Conservation (phyloP, 2,888 invertebrate species). For the Drosophila sordidula region DNA sequence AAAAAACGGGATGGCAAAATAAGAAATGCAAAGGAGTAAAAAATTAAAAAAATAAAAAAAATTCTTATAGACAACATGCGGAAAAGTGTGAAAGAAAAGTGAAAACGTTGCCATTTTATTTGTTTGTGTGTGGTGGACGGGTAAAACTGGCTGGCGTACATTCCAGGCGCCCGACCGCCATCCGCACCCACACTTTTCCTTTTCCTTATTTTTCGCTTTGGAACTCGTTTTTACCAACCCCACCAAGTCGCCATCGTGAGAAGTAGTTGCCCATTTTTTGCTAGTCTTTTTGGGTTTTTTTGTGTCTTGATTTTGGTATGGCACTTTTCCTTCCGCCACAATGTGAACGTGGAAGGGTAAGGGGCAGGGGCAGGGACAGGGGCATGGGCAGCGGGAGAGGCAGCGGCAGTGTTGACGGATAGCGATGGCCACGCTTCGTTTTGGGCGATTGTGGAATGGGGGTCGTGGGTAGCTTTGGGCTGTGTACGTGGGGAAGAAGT, state of each 20-base stretch:
- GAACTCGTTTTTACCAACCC: slow-evolving; percentile 7
- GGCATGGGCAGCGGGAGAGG: slow-evolving; percentile 17
- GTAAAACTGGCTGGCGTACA: slow-evolving; percentile 12
- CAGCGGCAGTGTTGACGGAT: slow-evolving; percentile 46
- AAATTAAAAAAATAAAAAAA: slow-evolving; percentile 19
- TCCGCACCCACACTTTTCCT: not conserved
- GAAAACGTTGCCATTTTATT: slow-evolving; percentile 55
- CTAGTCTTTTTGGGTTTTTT: slow-evolving; percentile 38
- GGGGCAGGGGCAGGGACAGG: too few relatives aligned
- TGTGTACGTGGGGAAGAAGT: not conserved
- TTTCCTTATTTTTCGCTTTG: slow-evolving; percentile 1
- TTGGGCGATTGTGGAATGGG: slow-evolving; percentile 7
- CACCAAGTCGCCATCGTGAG: slow-evolving; percentile 27
- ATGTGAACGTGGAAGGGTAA: not conserved
- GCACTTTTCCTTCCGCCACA: slow-evolving; percentile 67
- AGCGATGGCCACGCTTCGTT: slow-evolving; percentile 51
- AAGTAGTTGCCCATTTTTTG: slow-evolving; percentile 63
- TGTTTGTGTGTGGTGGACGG: slow-evolving; percentile 5
- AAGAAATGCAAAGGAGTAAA: slow-evolving; percentile 8
- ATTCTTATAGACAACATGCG: slow-evolving; percentile 25
- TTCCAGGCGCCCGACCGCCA: slow-evolving; percentile 3
- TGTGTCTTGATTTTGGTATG: slow-evolving; percentile 56
- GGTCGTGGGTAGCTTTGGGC: slow-evolving; percentile 11
- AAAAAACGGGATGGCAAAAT: not conserved
- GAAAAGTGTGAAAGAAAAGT: slow-evolving; percentile 51